phyloP scores from a whole-genome alignment of 2,797 vertebrate genomes.

The Apogon talboti region DNA sequence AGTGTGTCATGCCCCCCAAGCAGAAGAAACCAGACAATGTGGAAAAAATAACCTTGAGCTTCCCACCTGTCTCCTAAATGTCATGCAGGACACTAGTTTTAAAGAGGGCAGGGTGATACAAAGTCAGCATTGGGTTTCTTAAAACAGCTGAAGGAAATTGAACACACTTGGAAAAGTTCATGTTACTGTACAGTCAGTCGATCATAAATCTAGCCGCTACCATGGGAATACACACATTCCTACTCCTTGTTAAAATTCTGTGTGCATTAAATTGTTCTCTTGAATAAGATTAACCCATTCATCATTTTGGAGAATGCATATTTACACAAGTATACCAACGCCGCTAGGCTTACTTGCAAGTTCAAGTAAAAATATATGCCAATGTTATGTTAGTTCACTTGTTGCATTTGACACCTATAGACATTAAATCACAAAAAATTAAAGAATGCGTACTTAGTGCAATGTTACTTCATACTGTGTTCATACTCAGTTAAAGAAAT shows the following conservation, averaged over 20 bases:
- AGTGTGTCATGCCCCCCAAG: conserved; percentile 31
- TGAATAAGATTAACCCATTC: background rate
- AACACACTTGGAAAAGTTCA: conserved; percentile 37
- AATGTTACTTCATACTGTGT: background rate
- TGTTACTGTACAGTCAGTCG: conserved; percentile 34
- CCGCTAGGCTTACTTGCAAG: background rate
- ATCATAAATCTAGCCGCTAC: conserved; percentile 26
- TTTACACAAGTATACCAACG: background rate
- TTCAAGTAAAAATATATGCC: background rate
- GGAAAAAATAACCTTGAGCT: conserved; percentile 35
- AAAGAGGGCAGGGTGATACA: conserved; percentile 35
- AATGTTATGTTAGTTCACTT: conserved; percentile 6
- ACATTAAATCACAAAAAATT: background rate
- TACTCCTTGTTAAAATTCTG: background rate
- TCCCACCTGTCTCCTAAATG: conserved; percentile 57
- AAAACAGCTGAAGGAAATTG: conserved; percentile 45
- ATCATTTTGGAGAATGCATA: background rate
- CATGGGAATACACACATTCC: background rate
- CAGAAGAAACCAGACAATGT: conserved; percentile 48
- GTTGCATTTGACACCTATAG: background rate
- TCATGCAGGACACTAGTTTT: conserved; percentile 34
- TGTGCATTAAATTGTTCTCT: background rate
- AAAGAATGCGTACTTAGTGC: too few species aligned
- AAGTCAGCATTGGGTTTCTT: conserved; percentile 46
- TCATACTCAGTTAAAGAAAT: background rate